These are phyloP conservation scores for Neolamprologus caudopunctatus DNA, from an alignment of 2,113 vertebrate genomes.

Conservation along the genomic window DNA sequence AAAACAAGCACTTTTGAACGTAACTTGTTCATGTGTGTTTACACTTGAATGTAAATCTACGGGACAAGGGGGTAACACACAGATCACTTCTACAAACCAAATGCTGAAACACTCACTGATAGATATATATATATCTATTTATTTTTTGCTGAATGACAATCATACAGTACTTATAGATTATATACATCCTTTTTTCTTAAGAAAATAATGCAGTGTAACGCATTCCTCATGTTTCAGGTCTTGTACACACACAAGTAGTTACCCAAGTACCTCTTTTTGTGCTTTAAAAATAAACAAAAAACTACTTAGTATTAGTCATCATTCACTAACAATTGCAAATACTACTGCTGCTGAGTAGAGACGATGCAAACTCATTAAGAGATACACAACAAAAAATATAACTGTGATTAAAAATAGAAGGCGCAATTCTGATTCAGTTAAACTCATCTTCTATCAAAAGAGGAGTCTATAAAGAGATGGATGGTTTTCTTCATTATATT, in stretches of 20 bases:
- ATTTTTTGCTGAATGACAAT: slow-evolving; percentile 59
- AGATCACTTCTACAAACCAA: slow-evolving; percentile 31
- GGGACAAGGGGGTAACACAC: not conserved
- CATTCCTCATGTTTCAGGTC: slow-evolving; percentile 35
- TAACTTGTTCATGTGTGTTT: not conserved
- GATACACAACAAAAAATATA: not conserved
- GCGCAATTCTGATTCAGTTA: not conserved
- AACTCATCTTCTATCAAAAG: slow-evolving; percentile 5
- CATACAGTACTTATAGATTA: not conserved
- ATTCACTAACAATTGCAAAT: slow-evolving; percentile 16
- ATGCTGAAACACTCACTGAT: not conserved
- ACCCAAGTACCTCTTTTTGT: slow-evolving; percentile 13
- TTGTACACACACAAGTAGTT: not conserved
- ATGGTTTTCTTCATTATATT: slow-evolving; percentile 12
- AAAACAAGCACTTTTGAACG: not conserved
- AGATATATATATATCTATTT: not conserved
- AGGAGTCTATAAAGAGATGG: not conserved
- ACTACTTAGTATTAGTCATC: slow-evolving; percentile 11
- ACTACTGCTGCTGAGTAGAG: slow-evolving; percentile 22
- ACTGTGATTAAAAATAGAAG: slow-evolving; percentile 1
- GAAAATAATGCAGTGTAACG: not conserved
- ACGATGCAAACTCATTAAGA: slow-evolving; percentile 1
- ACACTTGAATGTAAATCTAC: slow-evolving; percentile 30
- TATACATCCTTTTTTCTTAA: not conserved
- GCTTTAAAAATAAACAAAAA: not conserved